Evolutionary conservation across 2,888 invertebrate genomes (phyloP).

Genomic region (Xylota segnis): DNA sequence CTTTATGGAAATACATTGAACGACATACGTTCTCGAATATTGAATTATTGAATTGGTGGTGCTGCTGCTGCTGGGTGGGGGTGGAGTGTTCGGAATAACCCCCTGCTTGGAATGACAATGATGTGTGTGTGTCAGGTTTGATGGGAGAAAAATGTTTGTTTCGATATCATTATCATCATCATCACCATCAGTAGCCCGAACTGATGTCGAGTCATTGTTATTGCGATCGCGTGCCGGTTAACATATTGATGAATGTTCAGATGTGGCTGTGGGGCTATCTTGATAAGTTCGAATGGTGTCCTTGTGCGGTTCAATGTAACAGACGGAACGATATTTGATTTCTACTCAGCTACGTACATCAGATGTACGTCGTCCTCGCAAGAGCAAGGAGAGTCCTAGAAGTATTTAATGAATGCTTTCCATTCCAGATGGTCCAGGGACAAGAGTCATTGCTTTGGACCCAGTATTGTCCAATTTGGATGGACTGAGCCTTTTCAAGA

Average conservation of each 20-base stretch:
- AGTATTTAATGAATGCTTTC: too few species aligned
- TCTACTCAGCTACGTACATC: too few species aligned
- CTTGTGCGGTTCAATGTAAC: not conserved
- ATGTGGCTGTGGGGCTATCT: constrained; percentile 23
- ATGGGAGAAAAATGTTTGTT: constrained; percentile 45
- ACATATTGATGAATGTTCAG: constrained; percentile 42
- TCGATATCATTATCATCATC: constrained; percentile 58
- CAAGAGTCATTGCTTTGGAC: too few species aligned
- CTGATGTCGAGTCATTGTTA: constrained; percentile 56
- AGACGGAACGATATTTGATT: too few species aligned
- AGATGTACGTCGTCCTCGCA: too few species aligned
- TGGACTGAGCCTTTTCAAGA: too few species aligned
- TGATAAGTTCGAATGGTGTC: constrained; percentile 3
- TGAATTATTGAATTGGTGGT: constrained; percentile 70
- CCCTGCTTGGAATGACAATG: constrained; percentile 66
- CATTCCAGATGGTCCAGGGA: too few species aligned
- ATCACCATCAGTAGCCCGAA: constrained; percentile 43
- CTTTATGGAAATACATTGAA: constrained; percentile 68
- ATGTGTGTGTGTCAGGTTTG: constrained; percentile 45
- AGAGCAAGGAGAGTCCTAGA: too few species aligned
- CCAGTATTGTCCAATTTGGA: too few species aligned
- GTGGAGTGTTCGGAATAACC: constrained; percentile 25
- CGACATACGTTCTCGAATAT: constrained; percentile 69
- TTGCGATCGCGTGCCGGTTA: constrained; percentile 62
- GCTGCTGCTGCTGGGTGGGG: constrained; percentile 20